These are phyloP conservation scores for Elachura formosa DNA, from an alignment of 2,113 vertebrate genomes.

Conservation along the genomic window DNA sequence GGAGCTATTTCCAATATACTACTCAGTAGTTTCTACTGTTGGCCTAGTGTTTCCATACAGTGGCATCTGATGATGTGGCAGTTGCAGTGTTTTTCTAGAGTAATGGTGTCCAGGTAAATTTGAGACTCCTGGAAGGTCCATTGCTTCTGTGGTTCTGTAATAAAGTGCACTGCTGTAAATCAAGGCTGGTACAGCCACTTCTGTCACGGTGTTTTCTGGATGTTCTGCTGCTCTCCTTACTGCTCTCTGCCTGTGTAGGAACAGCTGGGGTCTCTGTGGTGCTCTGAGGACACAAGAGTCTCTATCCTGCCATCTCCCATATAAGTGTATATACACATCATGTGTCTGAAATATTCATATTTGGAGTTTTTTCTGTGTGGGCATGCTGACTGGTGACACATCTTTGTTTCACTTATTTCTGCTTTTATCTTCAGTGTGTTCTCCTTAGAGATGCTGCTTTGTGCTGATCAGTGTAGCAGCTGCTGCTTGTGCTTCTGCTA, in stretches of 20 bases:
- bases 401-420: not conserved
- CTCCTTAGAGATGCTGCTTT: not conserved
- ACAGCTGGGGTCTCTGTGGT: not conserved
- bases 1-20: not conserved
- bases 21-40: not conserved
- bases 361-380: not conserved
- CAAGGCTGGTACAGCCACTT: not conserved
- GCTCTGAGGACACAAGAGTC: not conserved
- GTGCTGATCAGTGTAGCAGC: not conserved
- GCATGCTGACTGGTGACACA: not conserved
- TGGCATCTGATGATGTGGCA: not conserved
- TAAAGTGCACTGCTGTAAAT: not conserved
- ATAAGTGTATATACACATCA: not conserved
- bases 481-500: not conserved
- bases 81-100: not conserved
- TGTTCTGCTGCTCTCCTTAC: not conserved
- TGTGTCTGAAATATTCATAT: not conserved
- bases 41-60: not conserved
- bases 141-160: not conserved
- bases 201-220: not conserved
- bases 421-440: not conserved
- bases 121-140: not conserved
- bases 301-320: not conserved
- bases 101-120: not conserved
- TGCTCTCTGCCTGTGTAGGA: not conserved